Conservation (phyloP, 1,140 invertebrate genomes). For the Heliconius eleuchia region DNA sequence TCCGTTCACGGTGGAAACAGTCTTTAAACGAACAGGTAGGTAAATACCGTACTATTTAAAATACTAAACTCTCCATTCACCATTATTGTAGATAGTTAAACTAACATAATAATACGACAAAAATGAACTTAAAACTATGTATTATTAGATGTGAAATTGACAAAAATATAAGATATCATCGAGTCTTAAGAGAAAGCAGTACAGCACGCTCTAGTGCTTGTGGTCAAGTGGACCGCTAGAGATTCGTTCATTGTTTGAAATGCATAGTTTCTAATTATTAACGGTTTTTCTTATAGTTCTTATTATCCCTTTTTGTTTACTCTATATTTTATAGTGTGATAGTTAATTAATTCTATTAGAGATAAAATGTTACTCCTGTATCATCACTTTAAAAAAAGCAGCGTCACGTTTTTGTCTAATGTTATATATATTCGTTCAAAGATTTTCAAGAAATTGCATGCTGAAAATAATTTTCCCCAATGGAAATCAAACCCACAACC, state of each 20-base stretch:
- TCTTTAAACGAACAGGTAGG: too few species aligned
- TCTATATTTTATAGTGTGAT: neutral
- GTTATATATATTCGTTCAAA: too few species aligned
- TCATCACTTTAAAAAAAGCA: too few species aligned
- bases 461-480: neutral
- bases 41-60: neutral
- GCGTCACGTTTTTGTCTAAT: neutral
- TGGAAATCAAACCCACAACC: neutral
- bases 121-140: neutral
- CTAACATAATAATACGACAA: neutral
- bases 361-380: too few species aligned
- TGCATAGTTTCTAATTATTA: slow-evolving; percentile 8
- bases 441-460: too few species aligned
- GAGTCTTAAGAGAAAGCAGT: slow-evolving; percentile 40
- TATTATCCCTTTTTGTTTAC: neutral
- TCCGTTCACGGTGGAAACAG: too few species aligned
- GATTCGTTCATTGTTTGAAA: slow-evolving; percentile 11
- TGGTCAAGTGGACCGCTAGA: slow-evolving; percentile 31
- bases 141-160: slow-evolving; percentile 7
- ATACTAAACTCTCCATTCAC: neutral
- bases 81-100: neutral
- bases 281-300: slow-evolving; percentile 20
- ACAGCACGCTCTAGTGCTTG: slow-evolving; percentile 39
- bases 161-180: slow-evolving; percentile 6
- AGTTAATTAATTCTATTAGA: too few species aligned